Evolutionary conservation across 2,797 vertebrate genomes (phyloP).

Genomic region (Mus spretus): DNA sequence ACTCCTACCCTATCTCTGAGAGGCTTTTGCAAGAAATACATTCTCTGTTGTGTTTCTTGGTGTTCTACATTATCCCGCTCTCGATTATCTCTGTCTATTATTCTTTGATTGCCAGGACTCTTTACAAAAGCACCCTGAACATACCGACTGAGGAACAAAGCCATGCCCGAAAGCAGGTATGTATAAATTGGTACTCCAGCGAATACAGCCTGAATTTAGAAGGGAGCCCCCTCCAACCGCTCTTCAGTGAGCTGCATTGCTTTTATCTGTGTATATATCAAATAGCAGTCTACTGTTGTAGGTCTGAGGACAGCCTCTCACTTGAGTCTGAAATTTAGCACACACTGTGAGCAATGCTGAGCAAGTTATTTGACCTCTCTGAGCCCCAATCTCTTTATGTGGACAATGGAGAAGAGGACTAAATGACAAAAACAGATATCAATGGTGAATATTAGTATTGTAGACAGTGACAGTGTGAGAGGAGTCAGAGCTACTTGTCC

Average conservation of each 20-base stretch:
- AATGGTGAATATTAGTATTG: not conserved
- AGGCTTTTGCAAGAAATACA: conserved; percentile 90
- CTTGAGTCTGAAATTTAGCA: conserved; percentile 35
- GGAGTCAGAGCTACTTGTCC: not conserved
- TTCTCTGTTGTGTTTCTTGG: conserved; percentile 90
- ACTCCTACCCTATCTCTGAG: conserved; percentile 90
- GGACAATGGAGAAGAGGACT: not conserved
- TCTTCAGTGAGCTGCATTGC: not conserved
- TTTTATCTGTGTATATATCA: not conserved
- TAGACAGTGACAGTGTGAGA: conserved; percentile 17
- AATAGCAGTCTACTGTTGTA: not conserved
- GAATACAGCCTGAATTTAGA: conserved; percentile 17
- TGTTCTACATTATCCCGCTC: conserved; percentile 91
- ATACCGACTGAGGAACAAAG: conserved; percentile 90
- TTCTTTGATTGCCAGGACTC: conserved; percentile 90
- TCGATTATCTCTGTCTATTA: conserved; percentile 91
- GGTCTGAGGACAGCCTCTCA: not conserved
- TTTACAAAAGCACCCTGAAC: conserved; percentile 90
- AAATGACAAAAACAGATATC: not conserved
- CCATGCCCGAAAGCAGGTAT: conserved; percentile 90
- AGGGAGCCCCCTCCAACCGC: not conserved
- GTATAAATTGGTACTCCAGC: conserved; percentile 60
- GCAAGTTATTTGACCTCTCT: conserved; percentile 57
- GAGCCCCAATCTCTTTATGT: conserved; percentile 1
- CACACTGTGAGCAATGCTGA: conserved; percentile 39